phyloP scores from a whole-genome alignment of 2,888 invertebrate genomes.

The Ornithoptera priamus region DNA sequence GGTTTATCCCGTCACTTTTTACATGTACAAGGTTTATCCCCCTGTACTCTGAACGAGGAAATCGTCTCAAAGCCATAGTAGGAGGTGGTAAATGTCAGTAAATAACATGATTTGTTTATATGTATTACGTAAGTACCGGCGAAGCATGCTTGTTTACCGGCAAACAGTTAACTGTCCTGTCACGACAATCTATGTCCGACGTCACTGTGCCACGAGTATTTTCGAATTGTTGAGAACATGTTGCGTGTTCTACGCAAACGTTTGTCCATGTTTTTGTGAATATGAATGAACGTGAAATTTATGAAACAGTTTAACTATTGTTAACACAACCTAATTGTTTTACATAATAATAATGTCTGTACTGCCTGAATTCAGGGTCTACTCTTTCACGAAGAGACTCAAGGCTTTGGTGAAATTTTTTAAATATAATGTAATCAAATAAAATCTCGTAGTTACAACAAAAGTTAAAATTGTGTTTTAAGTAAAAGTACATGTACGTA shows the following conservation, averaged over 20 bases:
- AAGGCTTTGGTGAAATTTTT: too few species aligned
- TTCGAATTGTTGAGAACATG: constrained; percentile 15
- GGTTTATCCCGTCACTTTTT: constrained; percentile 1
- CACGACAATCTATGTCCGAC: constrained; percentile 20
- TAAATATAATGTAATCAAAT: too few species aligned
- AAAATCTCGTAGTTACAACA: background rate
- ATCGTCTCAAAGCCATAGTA: constrained; percentile 7
- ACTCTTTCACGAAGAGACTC: too few species aligned
- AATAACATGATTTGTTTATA: constrained; percentile 29
- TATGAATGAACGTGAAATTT: constrained; percentile 7
- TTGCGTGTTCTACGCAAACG: constrained; percentile 10
- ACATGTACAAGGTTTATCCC: constrained; percentile 6
- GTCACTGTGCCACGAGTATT: constrained; percentile 21
- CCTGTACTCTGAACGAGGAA: constrained; percentile 7
- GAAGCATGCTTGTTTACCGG: constrained; percentile 24
- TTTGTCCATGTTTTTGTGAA: constrained; percentile 13
- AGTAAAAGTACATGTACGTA: background rate
- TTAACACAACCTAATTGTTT: background rate
- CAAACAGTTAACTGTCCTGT: constrained; percentile 25
- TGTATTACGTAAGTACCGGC: constrained; percentile 25
- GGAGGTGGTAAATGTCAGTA: constrained; percentile 10
- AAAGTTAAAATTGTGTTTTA: background rate
- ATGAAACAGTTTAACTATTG: constrained; percentile 4
- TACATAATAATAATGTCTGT: background rate
- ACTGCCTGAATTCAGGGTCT: too few species aligned